Conservation (phyloP, 2,888 invertebrate genomes). For the Ptilodon capucinus region DNA sequence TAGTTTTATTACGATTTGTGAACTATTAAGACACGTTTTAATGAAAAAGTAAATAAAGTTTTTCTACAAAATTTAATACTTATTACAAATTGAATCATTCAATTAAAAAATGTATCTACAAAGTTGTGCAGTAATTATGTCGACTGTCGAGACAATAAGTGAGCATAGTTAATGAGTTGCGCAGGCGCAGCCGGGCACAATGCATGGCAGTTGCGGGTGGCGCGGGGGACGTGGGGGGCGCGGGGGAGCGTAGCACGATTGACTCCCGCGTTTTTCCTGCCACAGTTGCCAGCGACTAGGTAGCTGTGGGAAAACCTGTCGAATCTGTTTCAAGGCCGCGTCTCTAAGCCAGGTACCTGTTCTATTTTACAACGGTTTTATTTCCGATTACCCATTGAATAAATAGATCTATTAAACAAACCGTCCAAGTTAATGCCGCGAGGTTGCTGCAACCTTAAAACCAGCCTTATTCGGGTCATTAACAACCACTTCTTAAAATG, state of each 20-base stretch:
- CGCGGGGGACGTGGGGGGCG: too few species aligned
- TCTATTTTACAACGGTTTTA: not conserved
- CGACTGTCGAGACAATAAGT: not conserved
- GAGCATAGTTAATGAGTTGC: not conserved
- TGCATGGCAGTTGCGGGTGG: not conserved
- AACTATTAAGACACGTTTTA: not conserved
- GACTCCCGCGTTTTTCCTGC: slow-evolving; percentile 1
- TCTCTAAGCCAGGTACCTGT: not conserved
- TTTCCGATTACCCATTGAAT: not conserved
- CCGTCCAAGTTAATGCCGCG: not conserved
- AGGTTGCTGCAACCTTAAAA: not conserved
- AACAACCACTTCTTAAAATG: not conserved
- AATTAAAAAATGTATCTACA: not conserved
- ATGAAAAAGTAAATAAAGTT: slow-evolving; percentile 1
- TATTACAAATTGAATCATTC: not conserved
- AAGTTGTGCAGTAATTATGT: not conserved
- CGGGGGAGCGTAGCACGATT: too few species aligned
- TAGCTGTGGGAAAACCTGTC: not conserved
- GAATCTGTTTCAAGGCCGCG: not conserved
- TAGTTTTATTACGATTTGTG: not conserved
- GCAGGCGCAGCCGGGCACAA: not conserved
- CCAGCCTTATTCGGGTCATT: not conserved
- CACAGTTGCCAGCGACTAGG: too few species aligned
- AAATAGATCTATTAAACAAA: too few species aligned
- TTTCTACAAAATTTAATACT: not conserved